Percentiles rank a stretch among this genome's conserved stretches.
Evolutionary conservation across 1,140 invertebrate genomes (phyloP).

Genomic region (Coelopa frigida): DNA sequence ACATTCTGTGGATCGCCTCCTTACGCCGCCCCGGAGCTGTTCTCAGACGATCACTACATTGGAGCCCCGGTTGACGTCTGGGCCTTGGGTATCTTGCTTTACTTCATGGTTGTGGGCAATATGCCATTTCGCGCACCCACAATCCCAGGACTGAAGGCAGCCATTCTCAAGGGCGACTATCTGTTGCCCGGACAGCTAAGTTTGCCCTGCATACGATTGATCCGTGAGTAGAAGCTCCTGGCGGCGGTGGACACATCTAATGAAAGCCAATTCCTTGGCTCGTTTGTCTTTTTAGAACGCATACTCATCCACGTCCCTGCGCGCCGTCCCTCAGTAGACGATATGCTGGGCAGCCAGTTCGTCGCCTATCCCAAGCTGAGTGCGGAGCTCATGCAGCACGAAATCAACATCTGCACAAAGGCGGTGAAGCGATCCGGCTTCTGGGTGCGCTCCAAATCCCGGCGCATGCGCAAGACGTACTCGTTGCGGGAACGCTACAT

Average conservation of each 20-base stretch:
- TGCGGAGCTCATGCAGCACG: slow-evolving; percentile 37
- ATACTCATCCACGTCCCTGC: slow-evolving; percentile 45
- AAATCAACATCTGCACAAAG: slow-evolving; percentile 36
- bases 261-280: neutral
- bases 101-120: slow-evolving; percentile 70
- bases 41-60: slow-evolving; percentile 68
- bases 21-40: slow-evolving; percentile 82
- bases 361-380: slow-evolving; percentile 40
- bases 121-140: slow-evolving; percentile 69
- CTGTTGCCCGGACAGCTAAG: slow-evolving; percentile 47
- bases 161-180: slow-evolving; percentile 60
- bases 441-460: slow-evolving; percentile 43
- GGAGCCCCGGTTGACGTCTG: slow-evolving; percentile 72
- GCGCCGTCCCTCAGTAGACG: slow-evolving; percentile 43
- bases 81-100: slow-evolving; percentile 75
- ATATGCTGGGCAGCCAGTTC: slow-evolving; percentile 45
- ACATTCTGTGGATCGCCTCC: slow-evolving; percentile 88
- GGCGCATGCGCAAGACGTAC: slow-evolving; percentile 37
- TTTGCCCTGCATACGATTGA: slow-evolving; percentile 46
- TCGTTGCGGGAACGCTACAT: slow-evolving; percentile 43
- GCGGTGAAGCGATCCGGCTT: slow-evolving; percentile 40
- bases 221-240: slow-evolving; percentile 31
- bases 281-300: slow-evolving; percentile 33
- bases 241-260: neutral
- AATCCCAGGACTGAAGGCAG: slow-evolving; percentile 58